A percentile compares a stretch with the other conserved stretches of the same genome.
Conservation (phyloP, 30 jellyfish, hydroid and myxozoan species). For the Catostylus mosaicus region DNA sequence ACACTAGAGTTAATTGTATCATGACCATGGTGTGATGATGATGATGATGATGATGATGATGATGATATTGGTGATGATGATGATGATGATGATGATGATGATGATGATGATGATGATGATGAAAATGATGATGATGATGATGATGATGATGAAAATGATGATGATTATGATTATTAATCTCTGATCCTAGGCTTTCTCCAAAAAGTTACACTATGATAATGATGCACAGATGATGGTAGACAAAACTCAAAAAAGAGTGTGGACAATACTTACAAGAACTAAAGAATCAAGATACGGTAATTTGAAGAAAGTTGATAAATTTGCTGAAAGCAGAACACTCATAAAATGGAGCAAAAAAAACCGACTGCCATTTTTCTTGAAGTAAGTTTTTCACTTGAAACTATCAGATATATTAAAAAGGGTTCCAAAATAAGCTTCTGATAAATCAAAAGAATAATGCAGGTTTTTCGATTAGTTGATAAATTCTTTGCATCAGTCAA, state of each 20-base stretch:
- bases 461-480: no score
- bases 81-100: neutral
- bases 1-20: no score
- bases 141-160: neutral
- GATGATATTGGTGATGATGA: neutral
- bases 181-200: conserved; percentile 42
- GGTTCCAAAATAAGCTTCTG: no score
- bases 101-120: neutral
- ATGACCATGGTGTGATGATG: no score
- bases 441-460: no score
- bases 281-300: conserved; percentile 10
- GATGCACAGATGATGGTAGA: conserved; percentile 55
- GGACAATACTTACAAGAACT: neutral
- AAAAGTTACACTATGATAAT: conserved; percentile 41
- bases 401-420: no score
- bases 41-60: no score
- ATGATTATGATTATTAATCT: neutral
- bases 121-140: neutral
- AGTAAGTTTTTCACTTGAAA: conserved; percentile 8
- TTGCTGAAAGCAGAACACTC: conserved; percentile 36
- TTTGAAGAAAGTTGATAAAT: conserved; percentile 19
- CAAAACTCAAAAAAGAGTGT: neutral
- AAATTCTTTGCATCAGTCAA: no score
- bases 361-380: conserved; percentile 63
- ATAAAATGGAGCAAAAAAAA: conserved; percentile 49